phyloP scores from a whole-genome alignment of 1,140 invertebrate species.

The Caenorhabditis latens region DNA sequence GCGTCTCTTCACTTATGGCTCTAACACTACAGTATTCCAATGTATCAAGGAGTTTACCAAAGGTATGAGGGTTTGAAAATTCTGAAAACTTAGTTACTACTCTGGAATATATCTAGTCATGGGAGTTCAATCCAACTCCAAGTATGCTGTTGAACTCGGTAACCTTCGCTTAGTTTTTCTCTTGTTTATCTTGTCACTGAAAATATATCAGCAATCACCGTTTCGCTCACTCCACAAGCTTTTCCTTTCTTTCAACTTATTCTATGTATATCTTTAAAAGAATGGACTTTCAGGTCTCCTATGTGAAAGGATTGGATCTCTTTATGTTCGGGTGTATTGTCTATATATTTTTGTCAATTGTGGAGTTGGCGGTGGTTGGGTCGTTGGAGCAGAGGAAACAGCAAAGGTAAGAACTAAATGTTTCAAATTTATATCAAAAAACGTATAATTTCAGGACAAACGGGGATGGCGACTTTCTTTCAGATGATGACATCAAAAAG shows the following conservation, averaged over 20 bases:
- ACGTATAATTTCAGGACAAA: constrained; percentile 32
- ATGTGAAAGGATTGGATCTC: constrained; percentile 79
- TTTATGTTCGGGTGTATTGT: constrained; percentile 79
- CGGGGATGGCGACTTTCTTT: constrained; percentile 60
- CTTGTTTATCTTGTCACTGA: neutral
- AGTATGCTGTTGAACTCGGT: constrained; percentile 33
- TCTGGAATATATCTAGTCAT: neutral
- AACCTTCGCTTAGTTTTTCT: neutral
- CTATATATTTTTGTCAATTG: constrained; percentile 79
- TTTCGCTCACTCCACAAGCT: neutral
- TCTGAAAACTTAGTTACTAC: neutral
- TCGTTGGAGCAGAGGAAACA: constrained; percentile 68
- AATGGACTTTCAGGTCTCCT: constrained; percentile 76
- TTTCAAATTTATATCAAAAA: neutral
- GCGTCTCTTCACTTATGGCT: constrained; percentile 77
- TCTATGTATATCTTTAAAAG: neutral
- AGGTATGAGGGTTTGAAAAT: constrained; percentile 61
- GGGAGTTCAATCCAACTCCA: constrained; percentile 30
- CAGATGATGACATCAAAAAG: constrained; percentile 62
- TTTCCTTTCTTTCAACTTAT: neutral
- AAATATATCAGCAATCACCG: neutral
- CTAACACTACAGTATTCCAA: constrained; percentile 76
- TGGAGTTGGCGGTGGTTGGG: constrained; percentile 79
- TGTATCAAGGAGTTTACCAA: constrained; percentile 74
- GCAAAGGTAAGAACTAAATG: constrained; percentile 11